Evolutionary conservation across 2,113 vertebrate species (phyloP).

Genomic region (Poecile atricapillus): DNA sequence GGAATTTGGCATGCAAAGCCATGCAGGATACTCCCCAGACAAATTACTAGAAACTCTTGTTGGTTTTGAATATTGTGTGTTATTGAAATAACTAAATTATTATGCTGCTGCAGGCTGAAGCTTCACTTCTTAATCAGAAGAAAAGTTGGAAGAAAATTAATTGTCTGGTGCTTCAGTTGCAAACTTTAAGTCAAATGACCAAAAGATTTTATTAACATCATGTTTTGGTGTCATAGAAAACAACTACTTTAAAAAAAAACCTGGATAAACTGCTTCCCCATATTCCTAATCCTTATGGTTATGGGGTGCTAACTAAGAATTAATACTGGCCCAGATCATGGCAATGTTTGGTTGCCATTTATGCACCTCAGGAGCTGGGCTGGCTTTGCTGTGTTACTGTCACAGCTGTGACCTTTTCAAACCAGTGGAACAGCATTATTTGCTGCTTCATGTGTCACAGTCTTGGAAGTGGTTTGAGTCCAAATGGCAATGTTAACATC

Average conservation of each 20-base stretch:
- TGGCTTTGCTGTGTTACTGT: neutral
- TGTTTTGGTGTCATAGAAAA: neutral
- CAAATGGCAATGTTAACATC: neutral
- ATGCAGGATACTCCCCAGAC: neutral
- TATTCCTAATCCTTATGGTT: neutral
- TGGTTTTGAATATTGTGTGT: neutral
- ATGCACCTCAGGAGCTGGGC: neutral
- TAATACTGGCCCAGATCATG: neutral
- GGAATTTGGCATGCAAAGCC: neutral
- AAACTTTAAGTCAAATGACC: neutral
- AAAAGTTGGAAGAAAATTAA: neutral
- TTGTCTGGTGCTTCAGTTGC: neutral
- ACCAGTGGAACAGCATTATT: neutral
- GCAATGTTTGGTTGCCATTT: neutral
- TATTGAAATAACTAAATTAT: neutral
- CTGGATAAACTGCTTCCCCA: neutral
- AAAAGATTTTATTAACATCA: neutral
- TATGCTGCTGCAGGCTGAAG: neutral
- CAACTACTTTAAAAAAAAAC: rapidly evolving
- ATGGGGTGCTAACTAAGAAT: neutral
- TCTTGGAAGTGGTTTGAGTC: neutral
- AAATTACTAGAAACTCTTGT: neutral
- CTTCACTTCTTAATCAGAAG: neutral
- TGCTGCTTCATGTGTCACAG: neutral
- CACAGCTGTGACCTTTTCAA: neutral